Evolutionary conservation across 2,888 invertebrate genomes (phyloP).

Genomic region (Nomada fabriciana): DNA sequence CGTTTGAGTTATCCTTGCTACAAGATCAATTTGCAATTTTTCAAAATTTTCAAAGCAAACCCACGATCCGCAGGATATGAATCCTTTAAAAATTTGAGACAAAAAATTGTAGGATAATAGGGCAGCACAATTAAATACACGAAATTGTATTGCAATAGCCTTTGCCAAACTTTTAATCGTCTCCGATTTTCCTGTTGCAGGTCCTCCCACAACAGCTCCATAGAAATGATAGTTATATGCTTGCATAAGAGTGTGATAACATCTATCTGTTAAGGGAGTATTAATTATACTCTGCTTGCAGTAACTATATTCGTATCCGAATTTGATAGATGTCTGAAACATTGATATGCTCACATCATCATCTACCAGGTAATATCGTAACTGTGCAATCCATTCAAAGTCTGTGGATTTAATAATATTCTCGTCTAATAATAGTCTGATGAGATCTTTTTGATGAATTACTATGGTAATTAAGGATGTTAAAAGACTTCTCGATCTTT

Average conservation of each 20-base stretch:
- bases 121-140: conserved; percentile 86
- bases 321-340: conserved; percentile 86
- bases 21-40: conserved; percentile 85
- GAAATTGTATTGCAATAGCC: conserved; percentile 86
- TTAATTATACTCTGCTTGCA: conserved; percentile 83
- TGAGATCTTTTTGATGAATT: conserved; percentile 86
- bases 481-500: conserved; percentile 85
- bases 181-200: conserved; percentile 86
- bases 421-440: conserved; percentile 82
- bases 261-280: conserved; percentile 85
- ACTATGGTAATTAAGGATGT: conserved; percentile 86
- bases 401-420: conserved; percentile 84
- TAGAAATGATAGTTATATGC: conserved; percentile 87
- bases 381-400: conserved; percentile 87
- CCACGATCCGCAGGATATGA: conserved; percentile 87
- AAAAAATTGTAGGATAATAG: conserved; percentile 86
- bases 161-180: conserved; percentile 87
- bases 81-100: conserved; percentile 86
- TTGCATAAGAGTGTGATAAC: conserved; percentile 87
- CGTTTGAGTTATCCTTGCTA: conserved; percentile 86
- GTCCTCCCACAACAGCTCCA: conserved; percentile 85
- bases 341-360: conserved; percentile 84
- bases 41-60: conserved; percentile 87
- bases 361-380: conserved; percentile 86
- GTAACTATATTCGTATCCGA: conserved; percentile 88